phyloP scores from a whole-genome alignment of 2,797 vertebrate species.

The Myotis pilosus region DNA sequence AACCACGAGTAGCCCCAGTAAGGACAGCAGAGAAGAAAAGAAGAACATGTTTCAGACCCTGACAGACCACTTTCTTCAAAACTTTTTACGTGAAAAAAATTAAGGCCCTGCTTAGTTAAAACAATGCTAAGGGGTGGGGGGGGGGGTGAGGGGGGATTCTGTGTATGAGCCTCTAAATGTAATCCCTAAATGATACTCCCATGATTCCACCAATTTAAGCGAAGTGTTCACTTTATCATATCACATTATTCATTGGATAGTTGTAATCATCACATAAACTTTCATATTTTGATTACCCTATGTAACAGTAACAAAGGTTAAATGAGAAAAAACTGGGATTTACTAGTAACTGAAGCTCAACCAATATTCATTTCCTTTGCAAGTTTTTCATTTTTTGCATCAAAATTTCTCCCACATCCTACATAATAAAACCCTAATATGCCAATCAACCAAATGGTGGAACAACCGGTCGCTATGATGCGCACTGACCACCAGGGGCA shows the following conservation, averaged over 20 bases:
- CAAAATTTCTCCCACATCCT: neutral
- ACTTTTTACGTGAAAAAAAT: neutral
- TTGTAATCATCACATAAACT: neutral
- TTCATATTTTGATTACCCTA: neutral
- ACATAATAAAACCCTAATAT: too few relatives aligned
- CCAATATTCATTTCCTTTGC: neutral
- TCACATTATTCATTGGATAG: neutral
- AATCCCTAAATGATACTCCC: neutral
- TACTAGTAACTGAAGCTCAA: neutral
- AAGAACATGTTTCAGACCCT: neutral
- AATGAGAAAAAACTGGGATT: neutral
- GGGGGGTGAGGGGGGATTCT: neutral
- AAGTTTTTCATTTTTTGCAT: conserved; percentile 16
- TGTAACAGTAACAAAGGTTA: neutral
- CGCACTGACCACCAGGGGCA: too few relatives aligned
- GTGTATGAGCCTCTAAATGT: neutral
- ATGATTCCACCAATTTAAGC: neutral
- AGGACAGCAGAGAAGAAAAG: neutral
- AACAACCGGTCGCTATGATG: too few relatives aligned
- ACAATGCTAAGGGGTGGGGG: neutral
- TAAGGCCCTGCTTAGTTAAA: neutral
- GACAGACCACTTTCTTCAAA: neutral
- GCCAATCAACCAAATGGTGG: too few relatives aligned
- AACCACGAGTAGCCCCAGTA: neutral
- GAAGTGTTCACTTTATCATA: neutral